Evolutionary conservation across 2,888 invertebrate genomes (phyloP).

Genomic region (Trissolcus brochymenae): DNA sequence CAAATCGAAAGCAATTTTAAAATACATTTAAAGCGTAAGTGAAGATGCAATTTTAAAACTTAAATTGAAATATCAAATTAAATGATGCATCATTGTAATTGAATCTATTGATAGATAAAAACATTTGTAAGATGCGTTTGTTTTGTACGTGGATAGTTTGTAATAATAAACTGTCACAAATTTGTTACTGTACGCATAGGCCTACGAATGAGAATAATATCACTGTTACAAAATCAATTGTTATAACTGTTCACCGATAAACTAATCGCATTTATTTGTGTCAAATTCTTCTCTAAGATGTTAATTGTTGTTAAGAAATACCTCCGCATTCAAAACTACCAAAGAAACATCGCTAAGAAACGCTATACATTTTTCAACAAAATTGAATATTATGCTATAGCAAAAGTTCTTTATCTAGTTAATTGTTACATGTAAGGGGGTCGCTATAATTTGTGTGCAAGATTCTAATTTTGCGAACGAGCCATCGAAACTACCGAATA

Average conservation of each 20-base stretch:
- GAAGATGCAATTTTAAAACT: constrained; percentile 11
- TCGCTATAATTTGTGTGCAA: too few relatives aligned
- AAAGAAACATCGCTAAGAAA: too few relatives aligned
- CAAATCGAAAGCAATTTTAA: constrained; percentile 1
- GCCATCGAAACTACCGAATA: too few relatives aligned
- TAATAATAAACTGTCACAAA: constrained; percentile 34
- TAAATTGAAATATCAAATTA: constrained; percentile 16
- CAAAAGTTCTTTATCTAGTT: too few relatives aligned
- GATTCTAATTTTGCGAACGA: too few relatives aligned
- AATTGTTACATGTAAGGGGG: too few relatives aligned
- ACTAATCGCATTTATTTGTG: constrained; percentile 23
- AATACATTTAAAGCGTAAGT: constrained; percentile 1
- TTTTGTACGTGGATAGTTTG: constrained; percentile 48
- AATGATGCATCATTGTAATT: constrained; percentile 32
- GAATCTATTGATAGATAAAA: constrained; percentile 18
- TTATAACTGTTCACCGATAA: constrained; percentile 40
- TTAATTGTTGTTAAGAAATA: constrained; percentile 42
- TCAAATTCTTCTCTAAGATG: constrained; percentile 2
- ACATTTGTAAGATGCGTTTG: constrained; percentile 39
- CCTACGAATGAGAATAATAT: constrained; percentile 39
- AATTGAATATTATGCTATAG: too few relatives aligned
- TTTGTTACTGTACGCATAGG: constrained; percentile 44
- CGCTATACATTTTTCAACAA: too few relatives aligned
- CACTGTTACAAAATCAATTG: constrained; percentile 48
- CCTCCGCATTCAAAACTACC: constrained; percentile 1